Percentiles rank a stretch among this genome's conserved stretches.
These are phyloP conservation scores for Hypocryptadius cinnamomeus DNA, from an alignment of 2,113 vertebrate genomes.

Conservation along the genomic window DNA sequence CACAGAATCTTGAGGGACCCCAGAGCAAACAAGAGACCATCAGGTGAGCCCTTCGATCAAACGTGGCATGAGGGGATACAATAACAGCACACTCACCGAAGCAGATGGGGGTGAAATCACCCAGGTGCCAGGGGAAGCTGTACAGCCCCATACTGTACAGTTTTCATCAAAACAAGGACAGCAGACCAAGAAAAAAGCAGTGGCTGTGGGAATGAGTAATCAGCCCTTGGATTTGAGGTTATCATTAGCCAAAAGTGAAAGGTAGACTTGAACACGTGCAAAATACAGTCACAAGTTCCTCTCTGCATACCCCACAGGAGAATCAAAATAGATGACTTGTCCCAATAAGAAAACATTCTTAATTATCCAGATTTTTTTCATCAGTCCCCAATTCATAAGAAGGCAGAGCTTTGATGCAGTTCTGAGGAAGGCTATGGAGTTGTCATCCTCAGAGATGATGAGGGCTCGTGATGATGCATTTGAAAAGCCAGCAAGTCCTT, in stretches of 20 bases:
- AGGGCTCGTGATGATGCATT: background rate
- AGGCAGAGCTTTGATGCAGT: background rate
- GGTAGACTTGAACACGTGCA: background rate
- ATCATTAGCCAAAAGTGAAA: background rate
- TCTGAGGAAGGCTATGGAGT: background rate
- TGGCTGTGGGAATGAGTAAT: background rate
- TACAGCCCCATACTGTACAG: background rate
- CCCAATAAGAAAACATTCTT: background rate
- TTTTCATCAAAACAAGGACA: background rate
- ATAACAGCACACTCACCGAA: background rate
- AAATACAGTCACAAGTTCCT: background rate
- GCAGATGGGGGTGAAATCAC: background rate
- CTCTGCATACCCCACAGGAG: background rate
- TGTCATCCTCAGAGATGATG: background rate
- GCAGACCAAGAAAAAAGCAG: background rate
- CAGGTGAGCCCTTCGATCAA: background rate
- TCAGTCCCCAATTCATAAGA: accelerated
- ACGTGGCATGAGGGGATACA: background rate
- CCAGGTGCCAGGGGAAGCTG: background rate
- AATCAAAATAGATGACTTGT: background rate
- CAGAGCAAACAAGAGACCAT: background rate
- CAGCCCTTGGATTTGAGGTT: background rate
- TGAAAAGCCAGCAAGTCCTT: background rate
- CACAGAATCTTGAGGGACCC: background rate
- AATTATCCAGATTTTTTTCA: background rate